Conservation (phyloP, 2,797 vertebrate species). For the Microhierax caerulescens region DNA sequence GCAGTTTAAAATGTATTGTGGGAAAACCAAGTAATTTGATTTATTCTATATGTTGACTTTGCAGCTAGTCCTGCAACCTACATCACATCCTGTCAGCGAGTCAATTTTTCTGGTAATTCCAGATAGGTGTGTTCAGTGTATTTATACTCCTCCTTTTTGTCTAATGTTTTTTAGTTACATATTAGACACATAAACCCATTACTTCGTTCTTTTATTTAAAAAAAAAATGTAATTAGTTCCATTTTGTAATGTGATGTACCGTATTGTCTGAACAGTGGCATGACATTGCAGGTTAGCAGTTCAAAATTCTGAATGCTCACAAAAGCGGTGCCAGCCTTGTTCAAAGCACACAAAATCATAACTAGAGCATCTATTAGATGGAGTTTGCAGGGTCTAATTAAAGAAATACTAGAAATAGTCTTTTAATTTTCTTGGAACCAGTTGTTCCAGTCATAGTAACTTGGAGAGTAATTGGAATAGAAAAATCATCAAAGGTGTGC, state of each 20-base stretch:
- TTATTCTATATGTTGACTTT: constrained; percentile 75
- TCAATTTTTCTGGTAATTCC: constrained; percentile 85
- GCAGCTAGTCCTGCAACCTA: constrained; percentile 57
- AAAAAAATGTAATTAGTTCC: constrained; percentile 69
- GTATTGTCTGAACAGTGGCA: constrained; percentile 60
- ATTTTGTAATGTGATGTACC: constrained; percentile 70
- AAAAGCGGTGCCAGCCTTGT: not conserved
- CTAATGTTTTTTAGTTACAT: constrained; percentile 1
- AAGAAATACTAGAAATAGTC: not conserved
- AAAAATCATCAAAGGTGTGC: not conserved
- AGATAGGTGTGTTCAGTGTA: constrained; percentile 50
- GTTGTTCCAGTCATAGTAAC: not conserved
- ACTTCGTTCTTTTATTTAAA: constrained; percentile 77
- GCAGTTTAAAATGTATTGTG: constrained; percentile 77
- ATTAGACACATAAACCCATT: not conserved
- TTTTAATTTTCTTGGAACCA: not conserved
- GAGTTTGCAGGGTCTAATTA: not conserved
- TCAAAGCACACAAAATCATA: not conserved
- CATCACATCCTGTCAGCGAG: constrained; percentile 76
- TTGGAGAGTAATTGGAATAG: not conserved
- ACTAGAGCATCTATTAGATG: not conserved
- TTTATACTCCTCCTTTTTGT: constrained; percentile 54
- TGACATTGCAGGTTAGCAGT: not conserved
- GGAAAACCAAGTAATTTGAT: constrained; percentile 75
- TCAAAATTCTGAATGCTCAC: not conserved